Conservation (phyloP, 2,888 invertebrate species). For the Volucella zonaria region DNA sequence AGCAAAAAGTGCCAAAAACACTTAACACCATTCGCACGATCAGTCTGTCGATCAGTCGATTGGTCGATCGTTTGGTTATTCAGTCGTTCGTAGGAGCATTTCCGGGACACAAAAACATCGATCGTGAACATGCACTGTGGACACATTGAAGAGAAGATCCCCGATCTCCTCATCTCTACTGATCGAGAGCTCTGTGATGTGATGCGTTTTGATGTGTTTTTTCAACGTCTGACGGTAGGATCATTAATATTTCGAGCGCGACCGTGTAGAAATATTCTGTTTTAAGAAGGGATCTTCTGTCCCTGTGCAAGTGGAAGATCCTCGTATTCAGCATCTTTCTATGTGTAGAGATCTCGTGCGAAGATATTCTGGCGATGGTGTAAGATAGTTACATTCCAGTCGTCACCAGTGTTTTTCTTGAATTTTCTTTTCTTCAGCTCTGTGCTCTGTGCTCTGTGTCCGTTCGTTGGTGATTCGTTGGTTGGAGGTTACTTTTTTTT, state of each 20-base stretch:
- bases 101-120: constrained; percentile 74
- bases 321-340: not conserved
- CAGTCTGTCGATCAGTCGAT: not conserved
- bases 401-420: constrained; percentile 72
- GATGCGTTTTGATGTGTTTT: constrained; percentile 19
- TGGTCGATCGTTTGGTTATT: constrained; percentile 15
- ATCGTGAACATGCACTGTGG: constrained; percentile 5
- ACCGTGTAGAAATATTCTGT: constrained; percentile 83
- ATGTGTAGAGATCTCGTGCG: constrained; percentile 65
- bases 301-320: constrained; percentile 56
- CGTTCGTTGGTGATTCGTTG: constrained; percentile 29
- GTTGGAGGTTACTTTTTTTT: not conserved
- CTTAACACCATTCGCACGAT: constrained; percentile 52
- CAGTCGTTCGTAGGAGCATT: constrained; percentile 22
- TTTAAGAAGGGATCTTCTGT: constrained; percentile 61
- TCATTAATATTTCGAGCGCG: constrained; percentile 83
- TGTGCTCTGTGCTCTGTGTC: constrained; percentile 16
- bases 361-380: constrained; percentile 72
- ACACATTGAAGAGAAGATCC: too few species aligned
- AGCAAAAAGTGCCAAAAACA: constrained; percentile 69
- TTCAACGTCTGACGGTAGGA: constrained; percentile 73
- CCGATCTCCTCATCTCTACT: not conserved
- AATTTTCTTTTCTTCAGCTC: constrained; percentile 54
- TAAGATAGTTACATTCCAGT: constrained; percentile 74
- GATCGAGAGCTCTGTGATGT: constrained; percentile 28